phyloP scores from a whole-genome alignment of 2,797 vertebrate genomes.

The Acanthopagrus latus region DNA sequence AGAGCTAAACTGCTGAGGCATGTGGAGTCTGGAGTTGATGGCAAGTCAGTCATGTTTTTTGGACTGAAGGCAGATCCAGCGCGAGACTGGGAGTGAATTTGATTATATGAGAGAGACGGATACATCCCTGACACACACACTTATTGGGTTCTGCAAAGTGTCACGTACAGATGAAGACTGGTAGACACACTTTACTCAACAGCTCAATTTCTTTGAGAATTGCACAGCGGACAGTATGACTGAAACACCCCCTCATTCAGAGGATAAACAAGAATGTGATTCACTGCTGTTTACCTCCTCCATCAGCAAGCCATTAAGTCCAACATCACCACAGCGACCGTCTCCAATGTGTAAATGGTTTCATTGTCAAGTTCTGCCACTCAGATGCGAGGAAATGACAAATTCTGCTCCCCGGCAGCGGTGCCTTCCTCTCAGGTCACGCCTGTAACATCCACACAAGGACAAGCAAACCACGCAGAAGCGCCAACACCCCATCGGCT shows the following conservation, averaged over 20 bases:
- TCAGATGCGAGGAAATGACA: neutral
- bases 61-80: neutral
- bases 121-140: neutral
- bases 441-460: too few species aligned
- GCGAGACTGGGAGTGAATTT: neutral
- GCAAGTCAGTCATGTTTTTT: neutral
- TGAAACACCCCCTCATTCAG: slow-evolving; percentile 14
- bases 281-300: slow-evolving; percentile 30
- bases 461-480: neutral
- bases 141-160: neutral
- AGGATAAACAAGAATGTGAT: slow-evolving; percentile 29
- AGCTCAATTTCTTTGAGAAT: neutral
- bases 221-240: slow-evolving; percentile 13
- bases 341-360: slow-evolving; percentile 2
- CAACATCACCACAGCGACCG: slow-evolving; percentile 47
- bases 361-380: slow-evolving; percentile 12
- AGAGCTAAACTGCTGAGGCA: neutral
- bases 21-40: neutral
- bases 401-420: neutral
- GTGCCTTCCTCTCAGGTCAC: neutral
- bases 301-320: neutral
- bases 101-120: neutral
- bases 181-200: neutral
- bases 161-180: neutral
- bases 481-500: neutral